Evolutionary conservation across 1,140 invertebrate species (phyloP).

Genomic region (Papilio dardanus): DNA sequence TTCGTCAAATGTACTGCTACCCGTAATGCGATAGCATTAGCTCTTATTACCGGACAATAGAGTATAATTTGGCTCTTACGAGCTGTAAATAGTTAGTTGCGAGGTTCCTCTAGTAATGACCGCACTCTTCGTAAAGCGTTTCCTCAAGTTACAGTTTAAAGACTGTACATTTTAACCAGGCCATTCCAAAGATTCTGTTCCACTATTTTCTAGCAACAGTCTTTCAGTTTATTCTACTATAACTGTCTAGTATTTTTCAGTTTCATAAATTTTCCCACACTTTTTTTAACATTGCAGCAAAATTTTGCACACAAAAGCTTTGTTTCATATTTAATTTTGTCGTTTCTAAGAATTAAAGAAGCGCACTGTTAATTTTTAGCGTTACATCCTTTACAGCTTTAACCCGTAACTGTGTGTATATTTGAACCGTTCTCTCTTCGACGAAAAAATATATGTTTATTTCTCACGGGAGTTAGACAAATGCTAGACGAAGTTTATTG

Average conservation of each 20-base stretch:
- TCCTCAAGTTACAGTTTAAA: constrained; percentile 61
- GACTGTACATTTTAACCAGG: constrained; percentile 42
- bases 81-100: constrained; percentile 41
- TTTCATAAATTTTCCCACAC: constrained; percentile 16
- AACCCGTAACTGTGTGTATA: constrained; percentile 14
- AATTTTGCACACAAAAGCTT: constrained; percentile 9
- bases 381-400: constrained; percentile 29
- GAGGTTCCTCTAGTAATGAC: constrained; percentile 55
- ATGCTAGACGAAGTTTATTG: constrained; percentile 19
- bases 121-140: constrained; percentile 55
- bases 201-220: neutral
- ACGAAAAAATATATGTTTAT: constrained; percentile 8
- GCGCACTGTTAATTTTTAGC: constrained; percentile 30
- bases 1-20: constrained; percentile 59
- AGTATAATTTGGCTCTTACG: constrained; percentile 45
- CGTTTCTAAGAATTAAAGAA: constrained; percentile 7
- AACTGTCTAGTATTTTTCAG: too few species aligned
- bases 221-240: too few species aligned
- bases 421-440: constrained; percentile 19
- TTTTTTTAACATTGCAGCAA: constrained; percentile 18
- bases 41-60: constrained; percentile 49
- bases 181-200: constrained; percentile 36
- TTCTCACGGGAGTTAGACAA: constrained; percentile 24
- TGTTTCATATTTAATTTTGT: constrained; percentile 9
- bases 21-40: constrained; percentile 32